Conservation (phyloP, 2,797 vertebrate species). For the Alectoris magna region DNA sequence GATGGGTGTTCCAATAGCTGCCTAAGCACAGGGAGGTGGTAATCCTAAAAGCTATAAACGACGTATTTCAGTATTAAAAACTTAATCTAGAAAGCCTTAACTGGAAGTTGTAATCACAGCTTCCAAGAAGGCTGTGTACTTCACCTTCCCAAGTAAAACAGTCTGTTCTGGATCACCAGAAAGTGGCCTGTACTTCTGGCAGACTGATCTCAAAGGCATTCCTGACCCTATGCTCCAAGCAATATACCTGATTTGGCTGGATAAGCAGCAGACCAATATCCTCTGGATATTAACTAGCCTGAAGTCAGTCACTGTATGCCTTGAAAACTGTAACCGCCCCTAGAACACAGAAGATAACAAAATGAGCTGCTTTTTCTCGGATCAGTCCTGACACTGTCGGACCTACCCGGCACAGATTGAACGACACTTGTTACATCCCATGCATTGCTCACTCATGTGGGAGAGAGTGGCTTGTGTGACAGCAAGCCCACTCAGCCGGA, state of each 20-base stretch:
- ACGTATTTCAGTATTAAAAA: not conserved
- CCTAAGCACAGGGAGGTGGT: not conserved
- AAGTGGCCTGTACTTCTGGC: not conserved
- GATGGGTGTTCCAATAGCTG: not conserved
- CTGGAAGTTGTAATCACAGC: not conserved
- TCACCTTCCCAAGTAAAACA: not conserved
- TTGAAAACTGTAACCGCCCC: not conserved
- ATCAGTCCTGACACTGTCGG: not conserved
- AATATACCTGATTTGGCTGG: not conserved
- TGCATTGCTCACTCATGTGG: not conserved
- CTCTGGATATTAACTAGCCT: not conserved
- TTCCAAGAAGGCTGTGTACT: not conserved
- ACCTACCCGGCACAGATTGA: not conserved
- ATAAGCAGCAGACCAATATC: not conserved
- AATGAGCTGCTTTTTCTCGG: not conserved
- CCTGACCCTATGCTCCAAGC: not conserved
- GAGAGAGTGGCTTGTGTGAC: not conserved
- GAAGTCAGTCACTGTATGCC: not conserved
- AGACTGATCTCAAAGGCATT: not conserved
- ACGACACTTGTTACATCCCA: not conserved
- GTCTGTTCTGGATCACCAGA: not conserved
- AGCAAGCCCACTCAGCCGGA: not conserved
- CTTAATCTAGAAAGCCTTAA: not conserved
- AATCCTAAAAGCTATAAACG: not conserved
- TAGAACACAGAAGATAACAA: not conserved